Base-by-base conservation (phyloP, 2,888 invertebrate genomes). In the Frankliniella intonsa region DNA sequence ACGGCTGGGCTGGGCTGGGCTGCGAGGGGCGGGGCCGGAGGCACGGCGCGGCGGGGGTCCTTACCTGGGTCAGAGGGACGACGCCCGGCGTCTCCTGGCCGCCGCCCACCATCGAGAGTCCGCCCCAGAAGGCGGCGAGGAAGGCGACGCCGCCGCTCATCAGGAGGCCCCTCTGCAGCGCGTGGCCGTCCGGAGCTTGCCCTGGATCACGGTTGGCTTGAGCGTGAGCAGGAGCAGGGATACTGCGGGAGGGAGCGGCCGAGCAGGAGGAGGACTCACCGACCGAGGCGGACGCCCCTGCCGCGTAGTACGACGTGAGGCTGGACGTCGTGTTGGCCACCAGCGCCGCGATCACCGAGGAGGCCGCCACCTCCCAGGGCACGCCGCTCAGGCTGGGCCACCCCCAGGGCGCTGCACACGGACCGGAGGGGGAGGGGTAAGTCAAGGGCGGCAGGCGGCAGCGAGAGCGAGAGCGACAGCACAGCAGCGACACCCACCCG, bases 351-450 rank as follows among this genome's bases (percentile, higher is more conserved):
- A 25, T 25, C 69, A 76, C 69, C 22, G 69, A 76, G 9, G 69
- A 76, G 8, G 69, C 69, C 69, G 25, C 69, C 11, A 22, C 25
- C 22, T 12, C 25, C 69, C 69, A 76, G 69, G 69, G 69, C 69
- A 76, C 69, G 25, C 69, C 69, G 69, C 25, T 25, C 25, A 76
- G 69, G 69, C 69, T 76, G 25, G 69, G 69, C 69, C 69, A 76
- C 11, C 69, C 69, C 69, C 69, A 76, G 22, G 69, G 69, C 69
- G 25, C 69, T 76, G 69, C 69, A 25, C n/a, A 11, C 11, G 69
- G 7, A 55, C 17, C 62, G 62, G 14, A n/a, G 62, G 55, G 14
- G 5, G 7, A 55, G 62, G 62, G 7, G 62, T 62, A 7, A 62
- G 62, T 38, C 38, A 38, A 38, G 38, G 38, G 38, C 38, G n/a